These are phyloP conservation scores for Motacilla alba DNA, from an alignment of 2,113 vertebrate species.

Conservation along the genomic window DNA sequence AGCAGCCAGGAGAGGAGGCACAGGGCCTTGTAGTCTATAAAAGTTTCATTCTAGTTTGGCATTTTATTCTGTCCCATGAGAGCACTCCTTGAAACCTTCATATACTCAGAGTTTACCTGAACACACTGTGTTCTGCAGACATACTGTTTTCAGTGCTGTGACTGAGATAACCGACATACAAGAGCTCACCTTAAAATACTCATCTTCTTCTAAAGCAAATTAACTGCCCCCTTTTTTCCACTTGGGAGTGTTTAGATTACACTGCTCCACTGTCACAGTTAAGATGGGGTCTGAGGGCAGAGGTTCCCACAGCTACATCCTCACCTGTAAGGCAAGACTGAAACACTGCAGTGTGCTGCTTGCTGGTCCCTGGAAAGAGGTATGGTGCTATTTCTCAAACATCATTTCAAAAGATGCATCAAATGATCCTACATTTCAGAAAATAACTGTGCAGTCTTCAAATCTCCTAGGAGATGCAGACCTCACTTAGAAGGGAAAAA, in stretches of 20 bases:
- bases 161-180: not conserved
- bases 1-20: not conserved
- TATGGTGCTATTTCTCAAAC: not conserved
- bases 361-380: not conserved
- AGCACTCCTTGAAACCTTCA: not conserved
- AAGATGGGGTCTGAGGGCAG: not conserved
- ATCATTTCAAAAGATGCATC: not conserved
- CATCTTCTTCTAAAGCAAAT: not conserved
- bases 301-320: not conserved
- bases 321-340: not conserved
- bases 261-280: not conserved
- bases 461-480: slow-evolving; percentile 26
- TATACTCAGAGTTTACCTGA: not conserved
- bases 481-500: not conserved
- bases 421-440: not conserved
- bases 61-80: not conserved
- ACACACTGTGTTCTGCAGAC: not conserved
- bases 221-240: not conserved
- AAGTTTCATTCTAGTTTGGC: not conserved
- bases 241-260: not conserved
- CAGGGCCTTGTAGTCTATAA: not conserved
- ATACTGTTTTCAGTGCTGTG: not conserved
- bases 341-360: not conserved
- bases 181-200: not conserved
- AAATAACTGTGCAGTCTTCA: not conserved